Percentiles rank a stretch among this genome's conserved stretches.
Conservation (phyloP, 2,113 vertebrate species). For the Hippopotamus amphibius region DNA sequence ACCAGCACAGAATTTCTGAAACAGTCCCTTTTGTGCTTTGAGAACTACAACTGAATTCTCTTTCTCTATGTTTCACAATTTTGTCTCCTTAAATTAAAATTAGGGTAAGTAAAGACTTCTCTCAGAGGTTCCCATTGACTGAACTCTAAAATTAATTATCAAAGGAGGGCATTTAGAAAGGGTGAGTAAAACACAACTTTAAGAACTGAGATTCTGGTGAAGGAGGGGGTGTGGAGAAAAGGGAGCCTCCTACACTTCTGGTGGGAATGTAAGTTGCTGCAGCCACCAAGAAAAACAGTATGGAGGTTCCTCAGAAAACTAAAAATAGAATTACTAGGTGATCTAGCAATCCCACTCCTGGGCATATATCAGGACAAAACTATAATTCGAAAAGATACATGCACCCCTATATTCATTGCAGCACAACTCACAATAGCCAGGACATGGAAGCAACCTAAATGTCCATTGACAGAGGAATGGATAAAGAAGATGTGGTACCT, state of each 20-base stretch:
- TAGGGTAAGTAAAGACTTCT: constrained; percentile 33
- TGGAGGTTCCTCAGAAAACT: not conserved
- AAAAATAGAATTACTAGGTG: not conserved
- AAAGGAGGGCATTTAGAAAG: not conserved
- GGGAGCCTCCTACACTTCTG: not conserved
- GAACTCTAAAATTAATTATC: constrained; percentile 16
- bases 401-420: not conserved
- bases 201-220: not conserved
- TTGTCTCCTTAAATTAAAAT: constrained; percentile 46
- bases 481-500: not conserved
- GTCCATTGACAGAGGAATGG: not conserved
- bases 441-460: not conserved
- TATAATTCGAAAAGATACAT: not conserved
- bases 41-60: constrained; percentile 11
- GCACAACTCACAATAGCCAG: not conserved
- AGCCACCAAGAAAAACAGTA: not conserved
- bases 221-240: not conserved
- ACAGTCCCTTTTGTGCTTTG: not conserved
- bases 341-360: not conserved
- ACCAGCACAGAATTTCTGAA: not conserved
- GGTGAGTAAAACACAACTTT: not conserved
- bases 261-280: too few relatives aligned
- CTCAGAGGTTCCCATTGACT: not conserved
- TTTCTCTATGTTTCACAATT: constrained; percentile 26
- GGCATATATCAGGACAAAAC: not conserved